Conservation (phyloP, 2,797 vertebrate genomes). For the Periparus ater region DNA sequence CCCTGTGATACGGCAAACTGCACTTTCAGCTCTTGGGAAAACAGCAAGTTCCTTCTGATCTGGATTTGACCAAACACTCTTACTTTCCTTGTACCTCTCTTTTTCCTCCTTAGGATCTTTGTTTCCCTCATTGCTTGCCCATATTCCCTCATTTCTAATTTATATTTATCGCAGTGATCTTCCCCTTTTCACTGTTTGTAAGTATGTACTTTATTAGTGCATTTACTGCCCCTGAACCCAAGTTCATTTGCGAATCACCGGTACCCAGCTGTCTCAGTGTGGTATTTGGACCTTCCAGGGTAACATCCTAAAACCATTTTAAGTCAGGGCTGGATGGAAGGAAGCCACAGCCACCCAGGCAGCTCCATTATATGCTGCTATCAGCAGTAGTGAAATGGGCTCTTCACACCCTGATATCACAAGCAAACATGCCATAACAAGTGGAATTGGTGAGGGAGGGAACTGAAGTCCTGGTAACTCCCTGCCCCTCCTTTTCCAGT, state of each 20-base stretch:
- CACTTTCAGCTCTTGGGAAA: not conserved
- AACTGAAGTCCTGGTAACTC: not conserved
- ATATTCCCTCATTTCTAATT: not conserved
- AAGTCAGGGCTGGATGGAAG: not conserved
- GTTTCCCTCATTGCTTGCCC: not conserved
- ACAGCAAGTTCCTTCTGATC: not conserved
- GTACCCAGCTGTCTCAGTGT: not conserved
- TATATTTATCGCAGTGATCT: not conserved
- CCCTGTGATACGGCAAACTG: not conserved
- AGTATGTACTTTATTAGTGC: not conserved
- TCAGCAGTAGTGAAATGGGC: not conserved
- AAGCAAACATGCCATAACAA: not conserved
- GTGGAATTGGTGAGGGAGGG: not conserved
- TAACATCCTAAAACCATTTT: not conserved
- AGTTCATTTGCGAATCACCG: not conserved
- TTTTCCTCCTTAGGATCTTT: not conserved
- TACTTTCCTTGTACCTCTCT: not conserved
- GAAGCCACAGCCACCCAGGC: not conserved
- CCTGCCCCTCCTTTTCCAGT: not conserved
- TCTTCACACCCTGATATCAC: not conserved
- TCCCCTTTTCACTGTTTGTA: not conserved
- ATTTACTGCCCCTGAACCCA: not conserved
- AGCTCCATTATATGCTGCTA: not conserved
- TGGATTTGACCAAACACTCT: not conserved
- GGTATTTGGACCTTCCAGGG: not conserved